These are phyloP conservation scores for Anthopleura xanthogrammica DNA, from an alignment of 92 coral and sea anemone species.

Conservation along the genomic window DNA sequence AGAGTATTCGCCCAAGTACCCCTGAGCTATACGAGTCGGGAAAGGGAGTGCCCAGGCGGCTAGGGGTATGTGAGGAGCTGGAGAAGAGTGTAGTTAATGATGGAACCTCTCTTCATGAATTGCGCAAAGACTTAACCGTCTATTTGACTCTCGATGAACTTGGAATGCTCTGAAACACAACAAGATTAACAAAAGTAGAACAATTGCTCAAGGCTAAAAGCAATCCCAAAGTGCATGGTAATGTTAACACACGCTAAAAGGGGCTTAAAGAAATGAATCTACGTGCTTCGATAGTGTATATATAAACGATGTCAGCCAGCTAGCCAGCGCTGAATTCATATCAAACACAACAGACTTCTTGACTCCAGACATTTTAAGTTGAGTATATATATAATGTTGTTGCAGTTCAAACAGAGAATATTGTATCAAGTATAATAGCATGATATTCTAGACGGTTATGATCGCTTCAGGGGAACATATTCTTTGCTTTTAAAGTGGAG, in stretches of 20 bases:
- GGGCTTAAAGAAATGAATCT: background rate
- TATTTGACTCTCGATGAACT: conserved; percentile 42
- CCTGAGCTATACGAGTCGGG: conserved; percentile 21
- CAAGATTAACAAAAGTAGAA: background rate
- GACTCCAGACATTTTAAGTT: background rate
- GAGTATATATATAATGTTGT: background rate
- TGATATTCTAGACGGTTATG: background rate
- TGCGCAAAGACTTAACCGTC: conserved; percentile 44
- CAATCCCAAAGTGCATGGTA: background rate
- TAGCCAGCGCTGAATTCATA: background rate
- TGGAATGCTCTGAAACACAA: conserved; percentile 29
- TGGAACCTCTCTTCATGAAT: conserved; percentile 41
- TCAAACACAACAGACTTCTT: background rate
- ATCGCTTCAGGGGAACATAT: background rate
- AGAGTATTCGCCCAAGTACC: conserved; percentile 9
- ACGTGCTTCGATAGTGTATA: background rate
- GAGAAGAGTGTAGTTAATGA: conserved; percentile 40
- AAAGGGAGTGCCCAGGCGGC: conserved; percentile 30
- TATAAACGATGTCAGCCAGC: background rate
- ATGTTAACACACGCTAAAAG: background rate
- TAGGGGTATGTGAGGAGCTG: conserved; percentile 43
- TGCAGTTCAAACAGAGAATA: background rate
- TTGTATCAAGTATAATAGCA: background rate
- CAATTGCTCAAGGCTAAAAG: background rate
- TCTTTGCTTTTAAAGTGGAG: background rate